Evolutionary conservation across 2,888 invertebrate species (phyloP).

Genomic region (Melieria picta): DNA sequence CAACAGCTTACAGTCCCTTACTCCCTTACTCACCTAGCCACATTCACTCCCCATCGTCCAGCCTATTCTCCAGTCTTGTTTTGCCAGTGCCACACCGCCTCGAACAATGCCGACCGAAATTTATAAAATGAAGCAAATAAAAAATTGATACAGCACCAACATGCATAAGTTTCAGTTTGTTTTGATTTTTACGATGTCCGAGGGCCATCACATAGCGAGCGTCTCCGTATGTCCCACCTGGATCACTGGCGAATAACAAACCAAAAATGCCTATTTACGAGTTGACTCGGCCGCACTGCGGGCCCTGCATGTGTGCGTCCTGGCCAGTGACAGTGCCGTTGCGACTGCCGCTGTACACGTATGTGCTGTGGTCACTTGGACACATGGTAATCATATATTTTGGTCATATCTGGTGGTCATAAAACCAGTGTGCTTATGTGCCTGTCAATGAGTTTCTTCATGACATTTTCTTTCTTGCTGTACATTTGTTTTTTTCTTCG

Average conservation of each 20-base stretch:
- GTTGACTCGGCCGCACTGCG: conserved; percentile 14
- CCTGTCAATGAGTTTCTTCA: conserved; percentile 64
- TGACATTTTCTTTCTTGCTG: conserved; percentile 61
- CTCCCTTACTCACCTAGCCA: no score
- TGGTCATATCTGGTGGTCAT: conserved; percentile 64
- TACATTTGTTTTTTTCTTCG: conserved; percentile 27
- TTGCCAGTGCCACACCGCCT: not conserved
- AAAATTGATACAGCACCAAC: conserved; percentile 43
- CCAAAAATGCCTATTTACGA: conserved; percentile 63
- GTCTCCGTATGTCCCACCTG: conserved; percentile 55
- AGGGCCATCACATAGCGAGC: conserved; percentile 9
- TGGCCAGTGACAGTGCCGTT: not conserved
- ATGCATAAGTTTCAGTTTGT: conserved; percentile 62
- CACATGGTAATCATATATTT: conserved; percentile 65
- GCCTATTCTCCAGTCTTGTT: no score
- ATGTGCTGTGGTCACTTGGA: conserved; percentile 38
- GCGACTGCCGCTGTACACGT: not conserved
- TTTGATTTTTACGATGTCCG: conserved; percentile 59
- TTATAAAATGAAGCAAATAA: conserved; percentile 22
- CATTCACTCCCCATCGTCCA: no score
- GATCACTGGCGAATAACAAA: conserved; percentile 50
- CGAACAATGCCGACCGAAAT: conserved; percentile 27
- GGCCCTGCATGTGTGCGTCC: not conserved
- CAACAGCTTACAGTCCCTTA: no score
- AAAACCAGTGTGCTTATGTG: conserved; percentile 65